Evolutionary conservation across 2,888 invertebrate genomes (phyloP).

Genomic region (Conops quadrifasciatus): DNA sequence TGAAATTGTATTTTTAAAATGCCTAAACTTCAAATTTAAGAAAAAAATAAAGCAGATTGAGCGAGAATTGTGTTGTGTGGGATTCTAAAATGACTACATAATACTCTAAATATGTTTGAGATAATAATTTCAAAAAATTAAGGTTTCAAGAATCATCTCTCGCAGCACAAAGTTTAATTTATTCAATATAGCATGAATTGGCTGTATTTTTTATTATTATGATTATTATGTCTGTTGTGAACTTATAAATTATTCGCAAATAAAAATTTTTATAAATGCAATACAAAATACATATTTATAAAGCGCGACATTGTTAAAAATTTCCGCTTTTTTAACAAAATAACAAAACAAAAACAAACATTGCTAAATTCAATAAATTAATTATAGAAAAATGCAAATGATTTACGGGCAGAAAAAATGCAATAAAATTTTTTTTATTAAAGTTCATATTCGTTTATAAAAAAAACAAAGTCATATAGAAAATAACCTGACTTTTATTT

Average conservation of each 20-base stretch:
- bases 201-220: not conserved
- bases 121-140: too few relatives aligned
- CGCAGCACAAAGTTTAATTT: too few relatives aligned
- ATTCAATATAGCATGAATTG: too few relatives aligned
- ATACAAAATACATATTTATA: conserved; percentile 5
- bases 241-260: not conserved
- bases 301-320: conserved; percentile 10
- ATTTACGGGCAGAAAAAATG: not conserved
- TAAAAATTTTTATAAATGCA: not conserved
- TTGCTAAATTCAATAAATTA: not conserved
- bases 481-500: not conserved
- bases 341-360: conserved; percentile 5
- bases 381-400: conserved; percentile 1
- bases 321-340: too few relatives aligned
- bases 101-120: too few relatives aligned
- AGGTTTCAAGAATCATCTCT: too few relatives aligned
- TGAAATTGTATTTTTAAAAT: too few relatives aligned
- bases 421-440: not conserved
- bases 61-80: too few relatives aligned
- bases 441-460: not conserved
- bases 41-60: too few relatives aligned
- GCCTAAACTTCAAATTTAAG: too few relatives aligned
- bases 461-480: not conserved
- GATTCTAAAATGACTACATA: too few relatives aligned
- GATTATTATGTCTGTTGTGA: not conserved